Base-by-base conservation (phyloP, 2,113 vertebrate species). In the Corynorhinus townsendii region DNA sequence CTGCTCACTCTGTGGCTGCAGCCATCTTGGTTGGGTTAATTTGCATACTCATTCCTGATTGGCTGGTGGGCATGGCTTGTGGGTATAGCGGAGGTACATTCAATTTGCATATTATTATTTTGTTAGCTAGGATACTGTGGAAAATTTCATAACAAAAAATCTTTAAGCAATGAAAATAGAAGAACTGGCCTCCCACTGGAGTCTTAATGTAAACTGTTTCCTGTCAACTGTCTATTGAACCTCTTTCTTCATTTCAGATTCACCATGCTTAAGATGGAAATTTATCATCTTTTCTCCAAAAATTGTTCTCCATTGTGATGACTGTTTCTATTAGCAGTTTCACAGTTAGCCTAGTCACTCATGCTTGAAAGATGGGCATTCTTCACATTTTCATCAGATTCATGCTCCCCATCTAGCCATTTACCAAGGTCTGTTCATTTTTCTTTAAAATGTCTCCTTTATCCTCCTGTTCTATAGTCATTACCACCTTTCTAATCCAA, bases 361-460 rank as follows among this genome's bases (percentile, higher is more conserved):
- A 20, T 3, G 79, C 68, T 88, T 85, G 45, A 85, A 88, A 79
- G 66, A 72, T 76, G 64, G 56, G 28, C 15, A 85, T 72, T 89
- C 86, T 95, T 85, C 45, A 45, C 68, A 47, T 89, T 93, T 94
- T 68, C 40, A 52, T 92, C 76, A 81, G 45, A 73, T 59, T 85
- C 73, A 52, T 38, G 68, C 49, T 95, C 38, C n/a, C n/a, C 28
- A 47, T 82, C 72, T 77, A 75, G 72, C 59, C 38, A 56, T 85
- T 81, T 38, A 81, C 64, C 45, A 80, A 69, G 38, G 43, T 91
- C 40, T 81, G 16, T 49, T 96, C 43, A 86, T 72, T 93, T 96
- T 80, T 75, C 40, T 92, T 94, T 71, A 69, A 87, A 94, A 87
- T 49, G 30, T 90, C n/a, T 86, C 68, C 62, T 85, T 94, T 38